phyloP scores from a whole-genome alignment of 2,113 vertebrate genomes.

The Trogon melanurus region DNA sequence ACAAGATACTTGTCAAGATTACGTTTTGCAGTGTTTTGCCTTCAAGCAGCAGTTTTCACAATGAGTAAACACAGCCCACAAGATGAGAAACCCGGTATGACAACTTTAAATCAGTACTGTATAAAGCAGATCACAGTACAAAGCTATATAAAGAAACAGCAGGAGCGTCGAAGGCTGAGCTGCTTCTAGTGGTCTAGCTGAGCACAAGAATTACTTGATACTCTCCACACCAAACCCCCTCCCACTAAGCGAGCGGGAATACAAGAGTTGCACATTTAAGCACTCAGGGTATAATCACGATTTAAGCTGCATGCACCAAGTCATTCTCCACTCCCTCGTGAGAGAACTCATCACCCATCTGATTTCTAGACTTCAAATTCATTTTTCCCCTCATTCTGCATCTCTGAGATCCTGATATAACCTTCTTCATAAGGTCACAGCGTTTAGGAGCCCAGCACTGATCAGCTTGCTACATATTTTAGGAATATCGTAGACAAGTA shows the following conservation, averaged over 20 bases:
- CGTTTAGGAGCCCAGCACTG: not conserved
- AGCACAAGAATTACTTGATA: slow-evolving; percentile 25
- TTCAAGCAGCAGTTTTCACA: slow-evolving; percentile 68
- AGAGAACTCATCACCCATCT: not conserved
- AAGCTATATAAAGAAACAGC: slow-evolving; percentile 53
- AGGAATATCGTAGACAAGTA: not conserved
- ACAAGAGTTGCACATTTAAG: not conserved
- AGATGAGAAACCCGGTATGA: slow-evolving; percentile 45
- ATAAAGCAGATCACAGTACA: slow-evolving; percentile 46
- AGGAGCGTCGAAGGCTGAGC: not conserved
- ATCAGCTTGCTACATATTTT: not conserved
- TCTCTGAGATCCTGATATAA: not conserved
- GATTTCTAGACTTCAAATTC: not conserved
- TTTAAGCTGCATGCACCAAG: not conserved
- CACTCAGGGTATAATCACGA: not conserved
- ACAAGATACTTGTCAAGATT: slow-evolving; percentile 65
- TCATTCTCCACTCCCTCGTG: not conserved
- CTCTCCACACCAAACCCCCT: not conserved
- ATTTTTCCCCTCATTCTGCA: not conserved
- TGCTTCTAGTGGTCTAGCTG: slow-evolving; percentile 11
- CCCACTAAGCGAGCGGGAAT: not conserved
- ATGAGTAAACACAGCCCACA: slow-evolving; percentile 58
- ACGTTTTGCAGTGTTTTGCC: slow-evolving; percentile 67
- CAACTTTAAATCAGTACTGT: slow-evolving; percentile 58
- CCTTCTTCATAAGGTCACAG: not conserved